These are phyloP conservation scores for Azorinus chamasolen DNA, from an alignment of 2,888 invertebrate species.

Conservation along the genomic window DNA sequence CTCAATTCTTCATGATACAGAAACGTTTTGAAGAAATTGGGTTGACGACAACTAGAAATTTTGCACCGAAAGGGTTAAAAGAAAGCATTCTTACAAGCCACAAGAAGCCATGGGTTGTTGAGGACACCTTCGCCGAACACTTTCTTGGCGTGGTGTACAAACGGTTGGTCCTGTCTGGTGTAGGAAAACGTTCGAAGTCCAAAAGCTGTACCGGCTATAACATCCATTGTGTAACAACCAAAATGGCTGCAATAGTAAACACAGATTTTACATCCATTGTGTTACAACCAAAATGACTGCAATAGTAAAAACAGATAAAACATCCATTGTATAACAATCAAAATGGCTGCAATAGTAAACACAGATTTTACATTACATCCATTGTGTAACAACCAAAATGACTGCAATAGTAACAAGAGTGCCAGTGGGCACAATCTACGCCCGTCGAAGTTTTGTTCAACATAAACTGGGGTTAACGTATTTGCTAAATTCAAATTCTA, in stretches of 20 bases:
- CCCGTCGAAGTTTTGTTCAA: too few species aligned
- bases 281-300: too few species aligned
- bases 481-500: too few species aligned
- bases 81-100: conserved; percentile 24
- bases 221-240: conserved; percentile 71
- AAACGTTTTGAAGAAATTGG: too few species aligned
- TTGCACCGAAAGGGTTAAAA: too few species aligned
- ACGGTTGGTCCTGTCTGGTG: conserved; percentile 66
- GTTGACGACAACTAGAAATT: too few species aligned
- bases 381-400: too few species aligned
- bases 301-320: conserved; percentile 72
- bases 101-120: conserved; percentile 11
- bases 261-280: too few species aligned
- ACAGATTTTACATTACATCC: too few species aligned
- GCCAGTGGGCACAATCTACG: too few species aligned
- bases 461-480: too few species aligned
- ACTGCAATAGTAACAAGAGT: conserved; percentile 74
- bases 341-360: conserved; percentile 57
- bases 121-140: conserved; percentile 45
- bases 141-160: conserved; percentile 60
- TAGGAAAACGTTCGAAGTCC: conserved; percentile 68
- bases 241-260: conserved; percentile 57
- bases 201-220: conserved; percentile 73
- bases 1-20: too few species aligned
- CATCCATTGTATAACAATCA: conserved; percentile 71